Conservation (phyloP, 2,113 vertebrate species). For the Sinocyclocheilus anshuiensis region DNA sequence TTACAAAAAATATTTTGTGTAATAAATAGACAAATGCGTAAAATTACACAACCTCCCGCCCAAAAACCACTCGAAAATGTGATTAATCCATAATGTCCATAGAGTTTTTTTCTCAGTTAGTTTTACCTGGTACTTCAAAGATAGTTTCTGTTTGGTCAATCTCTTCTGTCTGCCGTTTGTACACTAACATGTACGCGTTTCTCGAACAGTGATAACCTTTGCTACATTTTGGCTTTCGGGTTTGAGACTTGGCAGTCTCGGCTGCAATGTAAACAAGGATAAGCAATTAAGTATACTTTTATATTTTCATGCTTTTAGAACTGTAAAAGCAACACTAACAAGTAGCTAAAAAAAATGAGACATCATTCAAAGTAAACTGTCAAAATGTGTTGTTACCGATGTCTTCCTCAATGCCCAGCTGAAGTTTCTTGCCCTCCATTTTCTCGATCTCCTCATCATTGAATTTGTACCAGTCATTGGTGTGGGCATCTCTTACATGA, state of each 20-base stretch:
- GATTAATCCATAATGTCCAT: neutral
- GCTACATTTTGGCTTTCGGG: conserved; percentile 90
- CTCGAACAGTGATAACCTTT: conserved; percentile 95
- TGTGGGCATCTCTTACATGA: conserved; percentile 90
- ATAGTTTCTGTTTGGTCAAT: conserved; percentile 68
- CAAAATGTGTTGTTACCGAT: conserved; percentile 81
- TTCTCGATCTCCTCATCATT: conserved; percentile 98
- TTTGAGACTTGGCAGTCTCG: conserved; percentile 89
- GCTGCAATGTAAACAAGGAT: conserved; percentile 66
- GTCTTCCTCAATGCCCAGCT: conserved; percentile 96
- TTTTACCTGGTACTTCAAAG: conserved; percentile 87
- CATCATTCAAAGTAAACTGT: neutral
- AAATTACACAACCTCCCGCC: too few species aligned
- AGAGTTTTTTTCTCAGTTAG: neutral
- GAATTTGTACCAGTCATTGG: conserved; percentile 97
- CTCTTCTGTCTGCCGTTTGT: conserved; percentile 81
- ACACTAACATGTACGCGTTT: conserved; percentile 98
- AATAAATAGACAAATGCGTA: neutral
- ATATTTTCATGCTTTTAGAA: neutral
- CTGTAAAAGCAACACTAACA: neutral
- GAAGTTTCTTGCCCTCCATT: conserved; percentile 98
- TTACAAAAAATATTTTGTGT: neutral
- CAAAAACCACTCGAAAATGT: neutral
- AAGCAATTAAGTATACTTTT: neutral
- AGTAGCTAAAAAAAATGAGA: neutral